phyloP scores from a whole-genome alignment of 2,888 invertebrate genomes.

The Heliconius erato region DNA sequence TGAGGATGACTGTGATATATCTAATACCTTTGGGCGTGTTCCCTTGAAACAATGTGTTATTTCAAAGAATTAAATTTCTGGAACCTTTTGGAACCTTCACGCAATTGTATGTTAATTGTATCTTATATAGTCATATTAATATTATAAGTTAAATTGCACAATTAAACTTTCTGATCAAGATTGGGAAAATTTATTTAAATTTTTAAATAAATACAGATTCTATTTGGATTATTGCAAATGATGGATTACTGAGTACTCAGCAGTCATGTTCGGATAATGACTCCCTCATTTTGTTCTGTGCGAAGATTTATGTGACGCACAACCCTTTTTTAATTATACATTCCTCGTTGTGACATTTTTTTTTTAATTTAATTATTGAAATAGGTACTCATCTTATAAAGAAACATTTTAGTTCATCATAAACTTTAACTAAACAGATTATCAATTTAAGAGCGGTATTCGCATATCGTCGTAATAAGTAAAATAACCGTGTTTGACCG shows the following conservation, averaged over 20 bases:
- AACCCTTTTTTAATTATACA: slow-evolving; percentile 75
- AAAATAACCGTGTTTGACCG: neutral
- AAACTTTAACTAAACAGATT: too few species aligned
- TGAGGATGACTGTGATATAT: slow-evolving; percentile 34
- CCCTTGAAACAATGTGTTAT: neutral
- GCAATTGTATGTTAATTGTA: too few species aligned
- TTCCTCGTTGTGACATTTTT: slow-evolving; percentile 47
- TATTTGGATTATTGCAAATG: slow-evolving; percentile 58
- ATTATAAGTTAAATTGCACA: neutral
- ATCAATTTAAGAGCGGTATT: neutral
- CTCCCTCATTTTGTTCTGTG: slow-evolving; percentile 63
- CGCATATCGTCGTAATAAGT: too few species aligned
- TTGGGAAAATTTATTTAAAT: neutral
- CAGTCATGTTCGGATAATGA: slow-evolving; percentile 61
- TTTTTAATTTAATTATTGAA: slow-evolving; percentile 33
- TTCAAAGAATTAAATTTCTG: slow-evolving; percentile 4
- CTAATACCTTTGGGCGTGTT: slow-evolving; percentile 5
- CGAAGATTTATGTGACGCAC: slow-evolving; percentile 70
- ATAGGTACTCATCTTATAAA: neutral
- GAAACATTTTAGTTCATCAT: neutral
- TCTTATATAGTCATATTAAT: too few species aligned
- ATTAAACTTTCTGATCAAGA: neutral
- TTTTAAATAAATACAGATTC: neutral
- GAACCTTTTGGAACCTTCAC: neutral
- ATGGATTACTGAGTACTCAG: slow-evolving; percentile 60